Conservation (phyloP, 92 coral and sea anemone genomes). For the Epizoanthus ramosus region DNA sequence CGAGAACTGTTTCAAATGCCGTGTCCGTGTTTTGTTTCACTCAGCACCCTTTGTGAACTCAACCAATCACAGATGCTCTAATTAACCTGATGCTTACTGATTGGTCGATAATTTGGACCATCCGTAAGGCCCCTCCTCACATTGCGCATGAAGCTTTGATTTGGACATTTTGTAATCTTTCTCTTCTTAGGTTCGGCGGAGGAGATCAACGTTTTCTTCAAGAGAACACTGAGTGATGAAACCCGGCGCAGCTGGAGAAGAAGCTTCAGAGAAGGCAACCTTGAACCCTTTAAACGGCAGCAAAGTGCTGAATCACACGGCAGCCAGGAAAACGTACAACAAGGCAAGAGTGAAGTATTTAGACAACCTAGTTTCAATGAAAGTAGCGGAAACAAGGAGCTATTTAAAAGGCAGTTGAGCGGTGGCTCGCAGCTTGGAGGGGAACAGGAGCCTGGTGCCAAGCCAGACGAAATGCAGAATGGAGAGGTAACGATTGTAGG, state of each 20-base stretch:
- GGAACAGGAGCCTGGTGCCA: not conserved
- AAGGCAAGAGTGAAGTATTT: not conserved
- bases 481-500: constrained; percentile 25
- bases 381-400: not conserved
- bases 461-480: constrained; percentile 22
- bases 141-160: not conserved
- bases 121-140: too few relatives aligned
- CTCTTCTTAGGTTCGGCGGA: constrained; percentile 25
- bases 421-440: not conserved
- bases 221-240: constrained; percentile 1
- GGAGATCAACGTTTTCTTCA: constrained; percentile 11
- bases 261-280: constrained; percentile 18
- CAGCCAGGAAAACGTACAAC: not conserved
- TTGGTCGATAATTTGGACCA: too few relatives aligned
- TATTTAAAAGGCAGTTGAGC: constrained; percentile 14
- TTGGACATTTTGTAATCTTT: not conserved
- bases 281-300: constrained; percentile 8
- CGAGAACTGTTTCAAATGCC: too few relatives aligned
- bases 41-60: too few relatives aligned
- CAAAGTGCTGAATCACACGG: constrained; percentile 17
- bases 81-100: too few relatives aligned
- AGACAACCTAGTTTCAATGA: not conserved
- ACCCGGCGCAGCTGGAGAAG: constrained; percentile 6
- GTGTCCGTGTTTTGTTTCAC: too few relatives aligned
- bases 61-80: too few relatives aligned